Percentiles rank a stretch among this genome's conserved stretches.
Conservation (phyloP, 2,888 invertebrate genomes). For the Aphelenchoides bicaudatus region DNA sequence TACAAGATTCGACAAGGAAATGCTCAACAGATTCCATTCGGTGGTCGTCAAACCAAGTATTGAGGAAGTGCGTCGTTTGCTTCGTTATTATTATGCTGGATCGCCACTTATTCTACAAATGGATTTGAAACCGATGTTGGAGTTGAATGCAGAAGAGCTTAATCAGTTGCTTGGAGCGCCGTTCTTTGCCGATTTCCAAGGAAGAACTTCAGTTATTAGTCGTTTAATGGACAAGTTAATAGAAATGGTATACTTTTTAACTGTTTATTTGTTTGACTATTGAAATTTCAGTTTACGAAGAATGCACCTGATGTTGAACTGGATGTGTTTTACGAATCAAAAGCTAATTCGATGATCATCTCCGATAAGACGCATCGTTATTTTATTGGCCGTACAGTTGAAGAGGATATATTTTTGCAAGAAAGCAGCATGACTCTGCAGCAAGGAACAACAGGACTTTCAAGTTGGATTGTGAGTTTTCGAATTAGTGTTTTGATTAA, state of each 20-base stretch:
- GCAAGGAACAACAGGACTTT: conserved; percentile 52
- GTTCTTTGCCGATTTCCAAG: neutral
- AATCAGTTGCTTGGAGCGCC: conserved; percentile 6
- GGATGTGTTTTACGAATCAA: conserved; percentile 20
- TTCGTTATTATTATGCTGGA: conserved; percentile 22
- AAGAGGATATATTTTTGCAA: conserved; percentile 29
- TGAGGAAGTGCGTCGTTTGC: conserved; percentile 13
- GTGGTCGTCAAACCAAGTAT: conserved; percentile 17
- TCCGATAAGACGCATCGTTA: conserved; percentile 1
- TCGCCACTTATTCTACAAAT: neutral
- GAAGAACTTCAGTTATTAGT: conserved; percentile 13
- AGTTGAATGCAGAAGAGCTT: conserved; percentile 2
- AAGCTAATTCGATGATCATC: conserved; percentile 17
- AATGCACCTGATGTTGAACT: conserved; percentile 11
- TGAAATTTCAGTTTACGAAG: conserved; percentile 20
- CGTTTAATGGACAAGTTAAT: conserved; percentile 12
- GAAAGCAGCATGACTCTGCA: conserved; percentile 43
- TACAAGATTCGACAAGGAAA: conserved; percentile 21
- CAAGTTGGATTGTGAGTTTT: conserved; percentile 44
- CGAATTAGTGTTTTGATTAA: neutral
- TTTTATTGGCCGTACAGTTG: neutral
- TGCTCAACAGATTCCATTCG: conserved; percentile 5
- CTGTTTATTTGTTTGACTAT: conserved; percentile 23
- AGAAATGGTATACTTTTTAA: conserved; percentile 10
- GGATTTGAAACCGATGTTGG: conserved; percentile 11